Conservation (phyloP, 2,797 vertebrate species). For the Acanthopagrus latus region DNA sequence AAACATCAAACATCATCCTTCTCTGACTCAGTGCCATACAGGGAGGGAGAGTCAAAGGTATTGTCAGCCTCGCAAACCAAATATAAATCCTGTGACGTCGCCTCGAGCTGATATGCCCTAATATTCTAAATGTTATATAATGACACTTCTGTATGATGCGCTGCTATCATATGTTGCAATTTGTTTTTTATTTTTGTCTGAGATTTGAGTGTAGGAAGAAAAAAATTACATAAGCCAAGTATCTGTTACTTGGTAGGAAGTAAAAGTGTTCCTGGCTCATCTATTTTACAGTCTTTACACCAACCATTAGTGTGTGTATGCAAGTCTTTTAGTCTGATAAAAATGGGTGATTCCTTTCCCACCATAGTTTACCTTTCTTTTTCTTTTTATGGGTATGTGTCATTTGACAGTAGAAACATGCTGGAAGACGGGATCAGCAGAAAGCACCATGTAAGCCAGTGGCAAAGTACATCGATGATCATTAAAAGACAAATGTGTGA, state of each 20-base stretch:
- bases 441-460: no score
- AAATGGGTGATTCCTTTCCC: no score
- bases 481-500: no score
- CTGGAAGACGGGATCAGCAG: no score
- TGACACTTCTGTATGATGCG: slow-evolving; percentile 58
- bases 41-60: slow-evolving; percentile 63
- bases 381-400: no score
- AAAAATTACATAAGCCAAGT: slow-evolving; percentile 61
- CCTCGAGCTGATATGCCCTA: slow-evolving; percentile 51
- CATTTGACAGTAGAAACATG: no score
- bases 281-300: neutral
- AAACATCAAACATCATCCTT: slow-evolving; percentile 47
- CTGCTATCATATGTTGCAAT: slow-evolving; percentile 52
- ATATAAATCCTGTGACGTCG: slow-evolving; percentile 75
- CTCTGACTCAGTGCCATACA: slow-evolving; percentile 63
- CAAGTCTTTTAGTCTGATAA: no score
- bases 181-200: slow-evolving; percentile 38
- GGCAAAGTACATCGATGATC: no score
- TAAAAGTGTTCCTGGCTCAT: slow-evolving; percentile 11
- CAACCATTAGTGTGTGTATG: no score
- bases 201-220: slow-evolving; percentile 62
- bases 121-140: slow-evolving; percentile 71
- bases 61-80: slow-evolving; percentile 66
- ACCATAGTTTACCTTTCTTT: no score
- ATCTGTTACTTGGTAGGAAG: slow-evolving; percentile 10